A percentile compares a stretch with the other conserved stretches of the same genome.
Evolutionary conservation across 1,140 invertebrate genomes (phyloP).

Genomic region (Drosophila orena): DNA sequence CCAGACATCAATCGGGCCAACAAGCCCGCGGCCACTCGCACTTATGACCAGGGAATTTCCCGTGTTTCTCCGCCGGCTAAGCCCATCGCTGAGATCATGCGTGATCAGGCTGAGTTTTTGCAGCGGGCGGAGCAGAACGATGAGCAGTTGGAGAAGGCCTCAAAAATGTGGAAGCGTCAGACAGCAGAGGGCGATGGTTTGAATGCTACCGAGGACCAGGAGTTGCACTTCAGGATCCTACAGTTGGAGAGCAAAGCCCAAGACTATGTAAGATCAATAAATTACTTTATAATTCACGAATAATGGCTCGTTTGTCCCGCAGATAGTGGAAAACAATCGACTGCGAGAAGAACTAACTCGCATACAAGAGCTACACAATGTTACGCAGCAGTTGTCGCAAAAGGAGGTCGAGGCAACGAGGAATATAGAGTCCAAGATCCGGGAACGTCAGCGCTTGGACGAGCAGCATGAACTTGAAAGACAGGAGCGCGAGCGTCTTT

Average conservation of each 20-base stretch:
- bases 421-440: constrained; percentile 82
- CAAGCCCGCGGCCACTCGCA: constrained; percentile 86
- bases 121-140: constrained; percentile 86
- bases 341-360: constrained; percentile 86
- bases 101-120: constrained; percentile 86
- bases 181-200: constrained; percentile 85
- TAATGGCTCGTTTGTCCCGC: constrained; percentile 10
- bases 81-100: constrained; percentile 85
- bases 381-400: constrained; percentile 6
- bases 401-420: constrained; percentile 64
- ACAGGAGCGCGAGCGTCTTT: constrained; percentile 83
- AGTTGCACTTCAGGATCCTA: constrained; percentile 86
- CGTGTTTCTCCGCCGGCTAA: constrained; percentile 26
- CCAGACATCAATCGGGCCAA: constrained; percentile 86
- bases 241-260: constrained; percentile 87
- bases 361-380: constrained; percentile 83
- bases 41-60: constrained; percentile 78
- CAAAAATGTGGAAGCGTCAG: constrained; percentile 83
- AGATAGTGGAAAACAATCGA: constrained; percentile 86
- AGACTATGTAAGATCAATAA: constrained; percentile 86
- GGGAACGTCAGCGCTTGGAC: constrained; percentile 84
- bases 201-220: constrained; percentile 85
- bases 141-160: constrained; percentile 85
- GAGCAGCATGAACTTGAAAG: constrained; percentile 85
- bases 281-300: background rate